These are phyloP conservation scores for Psophia crepitans DNA, from an alignment of 2,113 vertebrate genomes.

Conservation along the genomic window DNA sequence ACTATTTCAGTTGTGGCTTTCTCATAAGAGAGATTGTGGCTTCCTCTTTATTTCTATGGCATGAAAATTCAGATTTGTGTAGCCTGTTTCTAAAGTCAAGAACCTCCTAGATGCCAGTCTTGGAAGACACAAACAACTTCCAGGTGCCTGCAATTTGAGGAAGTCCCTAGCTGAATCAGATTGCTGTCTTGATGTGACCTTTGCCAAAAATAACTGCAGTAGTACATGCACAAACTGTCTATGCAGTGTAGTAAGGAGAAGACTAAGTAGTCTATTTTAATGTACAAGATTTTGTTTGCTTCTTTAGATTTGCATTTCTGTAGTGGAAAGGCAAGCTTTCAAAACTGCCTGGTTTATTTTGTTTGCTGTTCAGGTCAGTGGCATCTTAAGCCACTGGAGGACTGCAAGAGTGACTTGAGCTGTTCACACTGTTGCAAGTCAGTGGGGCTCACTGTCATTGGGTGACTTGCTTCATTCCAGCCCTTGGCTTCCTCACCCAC, in stretches of 20 bases:
- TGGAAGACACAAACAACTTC: neutral
- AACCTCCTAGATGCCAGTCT: constrained; percentile 9
- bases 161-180: neutral
- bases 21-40: constrained; percentile 42
- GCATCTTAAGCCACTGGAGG: neutral
- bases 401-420: neutral
- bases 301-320: neutral
- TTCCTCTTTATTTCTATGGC: constrained; percentile 20
- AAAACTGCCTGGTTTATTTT: neutral
- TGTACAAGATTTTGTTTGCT: neutral
- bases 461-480: neutral
- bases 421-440: neutral
- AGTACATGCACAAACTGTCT: neutral
- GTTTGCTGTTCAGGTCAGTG: neutral
- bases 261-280: neutral
- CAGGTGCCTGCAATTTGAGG: constrained; percentile 15
- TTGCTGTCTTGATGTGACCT: constrained; percentile 27
- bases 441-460: neutral
- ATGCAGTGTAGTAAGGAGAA: neutral
- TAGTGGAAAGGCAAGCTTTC: neutral
- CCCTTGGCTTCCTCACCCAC: neutral
- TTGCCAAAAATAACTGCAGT: constrained; percentile 18
- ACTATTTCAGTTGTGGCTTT: constrained; percentile 35
- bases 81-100: constrained; percentile 17
- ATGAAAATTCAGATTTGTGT: constrained; percentile 23